Evolutionary conservation across 2,888 invertebrate genomes (phyloP), one percentile per base, ranked within the genome.

Genomic region (Ectemnius continuus): DNA sequence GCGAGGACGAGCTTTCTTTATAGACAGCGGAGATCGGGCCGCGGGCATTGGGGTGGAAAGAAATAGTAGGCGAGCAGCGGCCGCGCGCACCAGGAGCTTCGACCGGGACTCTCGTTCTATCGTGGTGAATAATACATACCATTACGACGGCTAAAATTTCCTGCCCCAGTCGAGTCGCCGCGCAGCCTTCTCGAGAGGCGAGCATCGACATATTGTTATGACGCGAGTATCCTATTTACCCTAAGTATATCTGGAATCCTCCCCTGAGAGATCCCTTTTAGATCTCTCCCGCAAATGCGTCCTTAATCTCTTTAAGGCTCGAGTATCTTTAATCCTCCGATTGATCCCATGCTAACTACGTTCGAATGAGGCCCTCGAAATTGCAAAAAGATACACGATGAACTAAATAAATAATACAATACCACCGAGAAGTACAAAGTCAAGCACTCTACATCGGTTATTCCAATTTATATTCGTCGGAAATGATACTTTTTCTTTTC

Each of bases 91-190:
- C 67, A 60, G 28, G 61, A 69, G 75, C 62, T 82, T 75, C 75
- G 73, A 73, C 68, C 75, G 4, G 52, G 16, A 8, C 8, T 36
- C 16, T 52, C 73, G 73, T 59, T 73, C 74, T 72, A 70, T 72
- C 78, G 70, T 71, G 60, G 78, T 78, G 82, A 82, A 82, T 82
- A 82, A 82, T 82, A 78, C 80, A 82, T 82, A 75, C 73, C 62
- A 82, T 82, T 82, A 78, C 78, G 69, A 65, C 62, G 70, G 68
- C 76, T 66, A 75, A 68, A 69, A 81, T 74, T 62, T 67, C 71
- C 48, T 61, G 18, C 18, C 61, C 56, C 26, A 46, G 57, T 52
- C 58, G 57, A 47, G 52, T 57, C 36, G 36, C 26, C 59, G 23
- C 8, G 16, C n/a, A n/a, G n/a, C 11, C 46, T 26, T 45, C 46